Evolutionary conservation across 2,888 invertebrate genomes (phyloP), one percentile per base, ranked within the genome.

Genomic region (Troglohyphantes excavatus): DNA sequence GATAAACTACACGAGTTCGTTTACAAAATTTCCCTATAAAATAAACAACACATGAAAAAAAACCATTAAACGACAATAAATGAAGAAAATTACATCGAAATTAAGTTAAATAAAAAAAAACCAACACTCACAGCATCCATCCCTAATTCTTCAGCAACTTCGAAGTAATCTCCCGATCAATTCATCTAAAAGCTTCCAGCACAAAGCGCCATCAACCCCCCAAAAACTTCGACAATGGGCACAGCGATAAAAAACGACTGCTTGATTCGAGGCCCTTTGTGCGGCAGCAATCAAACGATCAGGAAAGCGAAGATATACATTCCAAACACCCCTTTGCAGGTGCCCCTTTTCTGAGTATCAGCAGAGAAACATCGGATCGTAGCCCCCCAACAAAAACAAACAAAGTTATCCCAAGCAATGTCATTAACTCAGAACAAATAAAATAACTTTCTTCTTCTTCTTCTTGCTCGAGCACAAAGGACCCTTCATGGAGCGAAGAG

Each of bases 321-420:
- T 72, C 46, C 46, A 72, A 72, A 27, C 46, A 43, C 72, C 72
- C 46, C n/a, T 23, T 46, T 43, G 46, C 26, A 26, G 17, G 26
- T 72, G 72, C 68, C 9, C 3, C 9, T 6, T 6, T 33, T 9
- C 9, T 33, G 53, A 53, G 65, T 65, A 26, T 29, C 33, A 3
- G n/a, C 68, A n/a, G 33, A 33, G 68, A 19, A 43, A 26, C 63
- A 61, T 63, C 33, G 61, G 7, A 19, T 33, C 43, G 46, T 73
- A n/a, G n/a, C n/a, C n/a, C n/a, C 53, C 73, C 73, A n/a, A 23
- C 65, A 29, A n/a, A 33, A 33, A 26, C 59, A 75, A 75, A 75
- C 63, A 65, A 63, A 78, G 39, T 43, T 65, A 78, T 65, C 23
- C 63, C 63, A 39, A 39, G 63, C 78, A 65, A 43, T 78, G 78